Base-by-base conservation (phyloP, 2,113 vertebrate genomes). In the Gavialis gangeticus region DNA sequence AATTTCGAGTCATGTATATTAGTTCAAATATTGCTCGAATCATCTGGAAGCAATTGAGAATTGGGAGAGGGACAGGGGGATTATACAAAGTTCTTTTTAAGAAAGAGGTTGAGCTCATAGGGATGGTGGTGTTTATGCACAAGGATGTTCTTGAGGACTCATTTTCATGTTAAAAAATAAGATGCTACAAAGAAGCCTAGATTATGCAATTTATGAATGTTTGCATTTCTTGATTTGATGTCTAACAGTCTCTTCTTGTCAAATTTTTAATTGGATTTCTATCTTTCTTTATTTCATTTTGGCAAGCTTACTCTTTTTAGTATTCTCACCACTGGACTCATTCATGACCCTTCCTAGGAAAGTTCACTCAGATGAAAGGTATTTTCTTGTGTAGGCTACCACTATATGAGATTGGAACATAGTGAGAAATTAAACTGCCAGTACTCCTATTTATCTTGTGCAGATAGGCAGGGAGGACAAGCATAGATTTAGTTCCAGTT, bases 391-490 rank as follows among this genome's bases (percentile, higher is more conserved):
- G 2, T 2, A 4, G 77, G 7, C 6, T 75, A 8, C 64, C 66
- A 8, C 12, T 46, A 14, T 64, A 0, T 25, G 15, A 8, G 34
- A 75, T 69, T 8, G 16, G 17, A 46, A 2, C 0, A 0, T 6
- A 4, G 19, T 76, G 60, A 22, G 34, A 14, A 76, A 64, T 55
- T 55, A 0, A 0, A 5, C 13, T 37, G 58, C 46, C 7, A 6
- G 22, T 1, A 1, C 5, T 5, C 7, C 22, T 34, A 1, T 5
- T 21, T 12, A 15, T 25, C 34, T 46, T 21, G 21, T 30, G 46
- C 30, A 54, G 22, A 15, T 76, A 0, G 1, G 37, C 57, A 66
- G 75, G 71, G 24, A 1, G 1, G 28, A 67, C 18, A n/a, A 67
- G n/a, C n/a, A 67, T 28, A 30, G 64, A 10, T n/a, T 67, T 67